Conservation (phyloP, 2,113 vertebrate species). For the Dromaius novaehollandiae region DNA sequence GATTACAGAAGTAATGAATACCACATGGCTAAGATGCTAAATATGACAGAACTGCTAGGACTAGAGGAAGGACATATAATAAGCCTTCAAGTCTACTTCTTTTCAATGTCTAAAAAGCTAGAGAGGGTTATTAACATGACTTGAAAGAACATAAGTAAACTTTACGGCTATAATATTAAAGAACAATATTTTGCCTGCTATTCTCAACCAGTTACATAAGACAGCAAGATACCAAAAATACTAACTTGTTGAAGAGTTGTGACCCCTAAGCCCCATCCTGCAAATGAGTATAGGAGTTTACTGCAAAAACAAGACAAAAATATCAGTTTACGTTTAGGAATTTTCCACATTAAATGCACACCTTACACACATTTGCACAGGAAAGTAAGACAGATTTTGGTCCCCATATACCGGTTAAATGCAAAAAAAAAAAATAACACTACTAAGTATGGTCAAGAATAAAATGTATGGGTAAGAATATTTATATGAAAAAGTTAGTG, state of each 20-base stretch:
- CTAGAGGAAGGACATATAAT: not conserved
- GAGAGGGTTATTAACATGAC: not conserved
- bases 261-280: conserved; percentile 87
- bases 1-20: not conserved
- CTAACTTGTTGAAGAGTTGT: conserved; percentile 87
- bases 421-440: not conserved
- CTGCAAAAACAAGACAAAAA: conserved; percentile 65
- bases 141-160: not conserved
- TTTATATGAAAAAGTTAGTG: not conserved
- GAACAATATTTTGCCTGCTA: not conserved
- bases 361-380: not conserved
- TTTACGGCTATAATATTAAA: not conserved
- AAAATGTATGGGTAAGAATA: not conserved
- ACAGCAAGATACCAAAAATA: conserved; percentile 9
- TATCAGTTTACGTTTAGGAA: not conserved
- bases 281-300: conserved; percentile 89
- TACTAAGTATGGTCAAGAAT: not conserved
- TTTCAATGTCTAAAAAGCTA: not conserved
- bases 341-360: not conserved
- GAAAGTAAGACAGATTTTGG: not conserved
- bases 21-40: not conserved
- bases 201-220: not conserved
- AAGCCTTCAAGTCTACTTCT: not conserved
- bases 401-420: not conserved
- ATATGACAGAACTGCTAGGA: not conserved